Evolutionary conservation across 2,888 invertebrate genomes (phyloP), one percentile per base, ranked within the genome.

Genomic region (Trilocha varians): DNA sequence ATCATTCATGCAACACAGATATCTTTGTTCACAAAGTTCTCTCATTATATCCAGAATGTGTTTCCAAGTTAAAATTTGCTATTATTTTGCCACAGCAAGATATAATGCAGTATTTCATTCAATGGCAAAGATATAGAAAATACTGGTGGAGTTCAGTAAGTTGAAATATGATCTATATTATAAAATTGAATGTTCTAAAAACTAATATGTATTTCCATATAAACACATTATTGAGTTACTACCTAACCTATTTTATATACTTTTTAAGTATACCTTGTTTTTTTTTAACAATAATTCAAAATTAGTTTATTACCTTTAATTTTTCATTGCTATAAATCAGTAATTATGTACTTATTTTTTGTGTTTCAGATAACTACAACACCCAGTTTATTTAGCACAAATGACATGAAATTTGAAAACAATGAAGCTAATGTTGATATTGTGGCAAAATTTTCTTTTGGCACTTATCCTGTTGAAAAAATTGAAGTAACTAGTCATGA

Each of bases 61-160:
- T 51, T n/a, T 57, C 62, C 11, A 44, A 57, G 14, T 57, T 88
- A 5, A 62, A 68, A 44, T 76, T 87, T 41, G 74, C 71, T 46
- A 55, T 88, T 41, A 68, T 82, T 53, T 59, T 88, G 15, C 67
- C 83, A n/a, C 71, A 80, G 36, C 66, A 75, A 38, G 79, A 85
- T 47, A 74, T 87, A 0, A 87, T 88, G 58, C 90, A 91, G 52
- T 87, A 90, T 61, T 93, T 93, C 65, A 89, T 92, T 59, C 90
- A 91, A 53, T 90, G 92, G 83, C 94, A 94, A 62, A 87, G 91
- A 47, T 91, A 93, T 58, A 87, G 94, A 42, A 92, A 92, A 65
- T 90, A 91, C 54, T 95, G 95, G 94, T 95, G 95, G 95, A 90
- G 94, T 75, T 93, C 91, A 69, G 89, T 91, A 53, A 80, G 83